phyloP scores from a whole-genome alignment of 2,888 invertebrate genomes.

The Cataglyphis cursor region DNA sequence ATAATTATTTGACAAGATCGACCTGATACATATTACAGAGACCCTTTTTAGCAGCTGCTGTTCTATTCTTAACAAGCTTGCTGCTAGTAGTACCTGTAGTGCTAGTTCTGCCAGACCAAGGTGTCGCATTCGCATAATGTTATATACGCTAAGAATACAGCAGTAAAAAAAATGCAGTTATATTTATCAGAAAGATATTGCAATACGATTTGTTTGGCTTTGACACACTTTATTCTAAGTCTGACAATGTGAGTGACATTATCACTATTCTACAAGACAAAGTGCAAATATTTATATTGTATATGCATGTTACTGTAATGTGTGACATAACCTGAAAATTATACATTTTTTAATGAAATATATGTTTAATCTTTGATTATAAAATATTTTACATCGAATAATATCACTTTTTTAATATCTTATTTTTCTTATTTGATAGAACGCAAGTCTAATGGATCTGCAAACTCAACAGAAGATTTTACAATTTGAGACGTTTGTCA shows the following conservation, averaged over 20 bases:
- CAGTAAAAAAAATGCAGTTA: background rate
- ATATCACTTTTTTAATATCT: background rate
- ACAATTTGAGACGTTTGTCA: constrained; percentile 92
- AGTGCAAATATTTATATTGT: background rate
- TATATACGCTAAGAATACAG: no score
- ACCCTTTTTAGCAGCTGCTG: constrained; percentile 25
- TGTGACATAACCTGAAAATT: constrained; percentile 33
- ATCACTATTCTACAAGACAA: background rate
- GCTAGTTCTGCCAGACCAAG: background rate
- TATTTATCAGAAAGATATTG: constrained; percentile 6
- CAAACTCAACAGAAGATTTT: constrained; percentile 78
- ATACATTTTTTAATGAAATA: background rate
- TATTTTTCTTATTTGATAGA: constrained; percentile 44
- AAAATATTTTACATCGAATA: background rate
- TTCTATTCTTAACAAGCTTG: background rate
- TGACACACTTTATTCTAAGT: background rate
- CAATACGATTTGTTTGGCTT: background rate
- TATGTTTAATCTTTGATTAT: background rate
- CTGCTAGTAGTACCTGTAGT: background rate
- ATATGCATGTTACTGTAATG: background rate
- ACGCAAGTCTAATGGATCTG: constrained; percentile 70
- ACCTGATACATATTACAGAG: background rate
- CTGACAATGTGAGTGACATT: constrained; percentile 10
- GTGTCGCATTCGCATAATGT: constrained; percentile 15
- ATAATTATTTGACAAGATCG: background rate